Conservation (phyloP, 2,113 vertebrate genomes). For the Terrapene triunguis region DNA sequence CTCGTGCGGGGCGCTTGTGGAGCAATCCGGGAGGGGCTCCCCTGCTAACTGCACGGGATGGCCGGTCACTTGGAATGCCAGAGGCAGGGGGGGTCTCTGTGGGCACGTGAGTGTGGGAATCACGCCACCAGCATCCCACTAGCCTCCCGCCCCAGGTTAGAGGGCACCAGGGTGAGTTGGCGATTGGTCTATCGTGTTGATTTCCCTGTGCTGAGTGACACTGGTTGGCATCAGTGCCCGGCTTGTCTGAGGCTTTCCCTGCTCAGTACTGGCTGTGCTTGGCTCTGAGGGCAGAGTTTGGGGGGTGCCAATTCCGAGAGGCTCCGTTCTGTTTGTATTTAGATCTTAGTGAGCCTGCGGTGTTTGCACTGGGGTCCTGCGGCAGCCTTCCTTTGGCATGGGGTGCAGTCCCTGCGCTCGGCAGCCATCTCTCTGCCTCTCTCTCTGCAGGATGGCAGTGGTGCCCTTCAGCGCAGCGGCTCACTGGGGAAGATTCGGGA, state of each 20-base stretch:
- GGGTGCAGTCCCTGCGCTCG: background rate
- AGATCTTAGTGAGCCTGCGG: background rate
- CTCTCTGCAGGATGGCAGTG: slow-evolving; percentile 90
- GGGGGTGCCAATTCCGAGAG: background rate
- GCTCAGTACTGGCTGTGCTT: fast-evolving
- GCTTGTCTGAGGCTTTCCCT: background rate
- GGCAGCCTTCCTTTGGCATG: background rate
- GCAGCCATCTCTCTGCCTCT: slow-evolving; percentile 42
- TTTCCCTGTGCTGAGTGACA: background rate
- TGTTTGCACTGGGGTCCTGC: background rate
- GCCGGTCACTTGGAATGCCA: background rate
- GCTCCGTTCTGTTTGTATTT: background rate
- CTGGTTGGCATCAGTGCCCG: background rate
- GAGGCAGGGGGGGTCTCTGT: background rate
- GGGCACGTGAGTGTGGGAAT: background rate
- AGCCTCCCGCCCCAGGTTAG: background rate
- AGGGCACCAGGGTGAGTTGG: too few relatives aligned
- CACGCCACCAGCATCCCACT: background rate
- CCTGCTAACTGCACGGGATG: background rate
- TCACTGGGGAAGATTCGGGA: slow-evolving; percentile 95
- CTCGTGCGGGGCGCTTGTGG: too few relatives aligned
- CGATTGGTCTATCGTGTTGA: too few relatives aligned
- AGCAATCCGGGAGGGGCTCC: background rate
- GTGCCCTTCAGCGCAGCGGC: slow-evolving; percentile 90
- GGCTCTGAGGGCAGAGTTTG: background rate